Conservation (phyloP, 2,113 vertebrate species). For the Grus americana region DNA sequence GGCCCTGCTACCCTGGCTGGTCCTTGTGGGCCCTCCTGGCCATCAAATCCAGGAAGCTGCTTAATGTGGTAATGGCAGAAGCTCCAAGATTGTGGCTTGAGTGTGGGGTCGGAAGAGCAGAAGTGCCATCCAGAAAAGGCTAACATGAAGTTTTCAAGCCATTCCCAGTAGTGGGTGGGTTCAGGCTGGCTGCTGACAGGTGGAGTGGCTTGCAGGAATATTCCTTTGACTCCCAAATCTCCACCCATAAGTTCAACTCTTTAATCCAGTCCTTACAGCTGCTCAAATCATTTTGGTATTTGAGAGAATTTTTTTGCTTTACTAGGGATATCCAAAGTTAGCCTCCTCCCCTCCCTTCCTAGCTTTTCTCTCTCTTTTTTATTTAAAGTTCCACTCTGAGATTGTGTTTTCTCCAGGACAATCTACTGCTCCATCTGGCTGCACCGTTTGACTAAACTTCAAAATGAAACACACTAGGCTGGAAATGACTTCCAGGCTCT, state of each 20-base stretch:
- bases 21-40: background rate
- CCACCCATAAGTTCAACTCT: background rate
- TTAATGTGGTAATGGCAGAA: background rate
- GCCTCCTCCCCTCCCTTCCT: background rate
- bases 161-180: background rate
- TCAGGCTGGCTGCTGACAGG: background rate
- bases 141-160: background rate
- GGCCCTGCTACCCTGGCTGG: background rate
- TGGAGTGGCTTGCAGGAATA: background rate
- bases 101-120: background rate
- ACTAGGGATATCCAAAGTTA: background rate
- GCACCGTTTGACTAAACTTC: background rate
- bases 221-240: background rate
- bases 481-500: constrained; percentile 51
- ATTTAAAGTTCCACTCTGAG: background rate
- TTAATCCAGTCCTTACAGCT: background rate
- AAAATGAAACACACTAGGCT: background rate
- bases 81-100: background rate
- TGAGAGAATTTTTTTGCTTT: background rate
- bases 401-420: background rate
- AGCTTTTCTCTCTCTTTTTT: background rate
- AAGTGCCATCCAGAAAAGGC: background rate
- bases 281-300: background rate
- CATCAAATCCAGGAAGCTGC: background rate
- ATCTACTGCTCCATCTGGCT: background rate